A percentile compares a stretch with the other conserved stretches of the same genome.
These are phyloP conservation scores for Calephelis virginiensis DNA, from an alignment of 1,140 invertebrate genomes.

Conservation along the genomic window DNA sequence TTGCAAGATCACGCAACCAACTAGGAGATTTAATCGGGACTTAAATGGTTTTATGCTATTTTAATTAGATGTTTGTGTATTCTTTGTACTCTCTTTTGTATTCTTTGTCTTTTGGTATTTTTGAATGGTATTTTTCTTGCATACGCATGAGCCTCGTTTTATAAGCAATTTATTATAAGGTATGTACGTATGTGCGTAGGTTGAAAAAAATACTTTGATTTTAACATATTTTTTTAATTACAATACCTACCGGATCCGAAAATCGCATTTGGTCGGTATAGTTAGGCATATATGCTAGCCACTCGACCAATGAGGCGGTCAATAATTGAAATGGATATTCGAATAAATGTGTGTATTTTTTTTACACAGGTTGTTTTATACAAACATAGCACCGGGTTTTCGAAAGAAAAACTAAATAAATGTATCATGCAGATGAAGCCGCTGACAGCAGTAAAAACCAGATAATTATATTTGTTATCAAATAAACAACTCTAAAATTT, in stretches of 20 bases:
- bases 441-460: too few relatives aligned
- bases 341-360: background rate
- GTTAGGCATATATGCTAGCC: too few relatives aligned
- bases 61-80: constrained; percentile 3
- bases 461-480: too few relatives aligned
- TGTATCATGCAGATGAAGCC: too few relatives aligned
- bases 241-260: too few relatives aligned
- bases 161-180: background rate
- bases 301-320: background rate
- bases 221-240: too few relatives aligned
- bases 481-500: too few relatives aligned
- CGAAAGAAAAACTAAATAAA: too few relatives aligned
- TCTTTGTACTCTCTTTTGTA: background rate
- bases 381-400: too few relatives aligned
- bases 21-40: background rate
- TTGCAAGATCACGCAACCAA: background rate
- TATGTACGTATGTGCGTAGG: background rate
- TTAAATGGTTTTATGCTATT: constrained; percentile 3
- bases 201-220: background rate
- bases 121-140: too few relatives aligned
- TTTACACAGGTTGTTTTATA: background rate
- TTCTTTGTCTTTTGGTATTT: background rate
- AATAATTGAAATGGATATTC: background rate
- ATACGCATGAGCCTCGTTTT: background rate
- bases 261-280: background rate